Base-by-base conservation (phyloP, 2,113 vertebrate genomes). In the Amphiprion ocellaris region DNA sequence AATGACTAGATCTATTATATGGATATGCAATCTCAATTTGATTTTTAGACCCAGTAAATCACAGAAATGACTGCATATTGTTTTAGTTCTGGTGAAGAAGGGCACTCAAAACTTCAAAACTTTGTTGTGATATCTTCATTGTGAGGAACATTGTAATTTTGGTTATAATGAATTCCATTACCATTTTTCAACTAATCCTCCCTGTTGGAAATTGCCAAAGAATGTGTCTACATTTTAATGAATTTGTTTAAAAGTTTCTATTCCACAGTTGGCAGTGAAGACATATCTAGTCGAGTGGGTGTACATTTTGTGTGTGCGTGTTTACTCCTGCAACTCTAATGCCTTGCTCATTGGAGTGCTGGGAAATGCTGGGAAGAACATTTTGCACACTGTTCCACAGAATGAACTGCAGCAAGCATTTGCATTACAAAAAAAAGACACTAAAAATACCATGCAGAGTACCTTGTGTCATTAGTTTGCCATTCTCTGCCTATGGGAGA, bases 11-110 rank as follows among this genome's bases (percentile, higher is more conserved):
- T 91, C 79, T 90, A 81, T 90, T 89, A 90, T 81, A 85, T 80
- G 74, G 70, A 88, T 87, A 81, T 84, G 81, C 85, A 87, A 85
- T 91, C 72, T 90, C 86, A 88, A 90, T 92, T 90, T 86, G 81
- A 89, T 89, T 91, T 82, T 74, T 71, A 81, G 60, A 77, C 60
- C 75, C 65, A 79, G 47, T 91, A 91, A 92, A 91, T 93, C 90
- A 90, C 44, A 72, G 67, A 90, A 91, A 90, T 77, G 70, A 87
- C 71, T 79, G 76, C 16, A 49, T 87, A 66, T 80, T 87, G 39
- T 89, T 90, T 85, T 77, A 77, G 41, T 62, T 69, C 58, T 78
- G n/a, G 47, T 53, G 63, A 84, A 61, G 60, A 75, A 58, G 63
- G 67, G 66, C 53, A 63, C 60, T 80, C 56, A 56, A 81, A 82